Conservation (phyloP, 2,113 vertebrate species). For the Leptodactylus fuscus region DNA sequence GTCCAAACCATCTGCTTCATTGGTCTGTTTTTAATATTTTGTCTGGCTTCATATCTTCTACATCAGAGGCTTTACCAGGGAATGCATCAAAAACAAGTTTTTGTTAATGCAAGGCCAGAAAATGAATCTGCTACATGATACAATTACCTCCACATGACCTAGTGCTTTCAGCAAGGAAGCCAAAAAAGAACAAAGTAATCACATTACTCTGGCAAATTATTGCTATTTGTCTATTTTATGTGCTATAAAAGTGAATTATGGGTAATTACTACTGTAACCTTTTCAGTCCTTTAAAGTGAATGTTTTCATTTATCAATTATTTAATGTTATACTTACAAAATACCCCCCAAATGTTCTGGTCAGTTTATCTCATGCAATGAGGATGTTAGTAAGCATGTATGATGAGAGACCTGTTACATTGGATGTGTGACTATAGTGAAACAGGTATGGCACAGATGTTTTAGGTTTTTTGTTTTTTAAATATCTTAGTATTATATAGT, state of each 20-base stretch:
- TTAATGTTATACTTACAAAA: not conserved
- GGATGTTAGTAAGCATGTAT: not conserved
- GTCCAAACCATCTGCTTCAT: too few species aligned
- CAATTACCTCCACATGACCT: not conserved
- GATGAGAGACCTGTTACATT: too few species aligned
- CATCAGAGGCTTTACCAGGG: too few species aligned
- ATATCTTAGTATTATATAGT: too few species aligned
- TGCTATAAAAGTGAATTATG: not conserved
- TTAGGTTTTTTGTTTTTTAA: too few species aligned
- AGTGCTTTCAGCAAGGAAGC: not conserved
- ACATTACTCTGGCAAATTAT: not conserved
- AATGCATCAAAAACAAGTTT: too few species aligned
- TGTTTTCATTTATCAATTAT: not conserved
- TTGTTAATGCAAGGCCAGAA: not conserved
- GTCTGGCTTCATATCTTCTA: too few species aligned
- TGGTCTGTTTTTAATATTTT: too few species aligned
- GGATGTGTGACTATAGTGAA: too few species aligned
- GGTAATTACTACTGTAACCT: not conserved
- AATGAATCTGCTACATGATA: not conserved
- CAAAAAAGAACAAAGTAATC: not conserved
- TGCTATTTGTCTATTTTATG: not conserved
- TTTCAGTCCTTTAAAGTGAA: not conserved
- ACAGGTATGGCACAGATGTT: too few species aligned
- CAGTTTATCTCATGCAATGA: not conserved
- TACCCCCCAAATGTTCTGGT: not conserved